Percentiles rank a stretch among this genome's conserved stretches.
These are phyloP conservation scores for Albula glossodonta DNA, from an alignment of 2,113 vertebrate species.

Conservation along the genomic window DNA sequence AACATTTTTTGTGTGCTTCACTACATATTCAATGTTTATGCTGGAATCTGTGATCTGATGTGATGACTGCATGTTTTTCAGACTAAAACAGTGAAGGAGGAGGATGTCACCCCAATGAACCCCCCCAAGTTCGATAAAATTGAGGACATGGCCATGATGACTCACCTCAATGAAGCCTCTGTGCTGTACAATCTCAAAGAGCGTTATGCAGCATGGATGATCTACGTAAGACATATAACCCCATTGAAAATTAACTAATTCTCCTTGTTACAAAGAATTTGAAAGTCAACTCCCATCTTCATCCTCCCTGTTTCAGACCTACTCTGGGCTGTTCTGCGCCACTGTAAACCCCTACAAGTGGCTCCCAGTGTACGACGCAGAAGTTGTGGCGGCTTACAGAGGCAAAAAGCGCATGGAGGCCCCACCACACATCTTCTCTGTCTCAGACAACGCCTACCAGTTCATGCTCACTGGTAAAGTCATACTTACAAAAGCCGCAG, in stretches of 20 bases:
- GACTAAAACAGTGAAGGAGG: conserved; percentile 65
- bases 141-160: conserved; percentile 83
- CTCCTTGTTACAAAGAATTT: background rate
- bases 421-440: conserved; percentile 83
- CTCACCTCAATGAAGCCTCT: conserved; percentile 74
- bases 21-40: background rate
- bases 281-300: background rate
- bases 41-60: background rate
- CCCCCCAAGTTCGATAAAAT: conserved; percentile 77
- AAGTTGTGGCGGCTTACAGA: conserved; percentile 71
- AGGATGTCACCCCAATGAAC: conserved; percentile 68
- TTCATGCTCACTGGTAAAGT: conserved; percentile 77
- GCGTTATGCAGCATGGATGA: conserved; percentile 82
- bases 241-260: background rate
- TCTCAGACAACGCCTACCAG: conserved; percentile 83
- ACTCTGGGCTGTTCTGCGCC: conserved; percentile 27
- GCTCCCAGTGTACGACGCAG: conserved; percentile 69
- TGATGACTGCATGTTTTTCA: background rate
- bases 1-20: background rate
- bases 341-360: conserved; percentile 70
- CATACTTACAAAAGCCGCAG: background rate
- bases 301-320: background rate
- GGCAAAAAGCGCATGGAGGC: conserved; percentile 82
- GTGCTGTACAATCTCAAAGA: conserved; percentile 84
- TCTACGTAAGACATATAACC: conserved; percentile 63